These are phyloP conservation scores for Lordiphosa stackelbergi DNA, from an alignment of 1,140 invertebrate genomes.

Conservation along the genomic window DNA sequence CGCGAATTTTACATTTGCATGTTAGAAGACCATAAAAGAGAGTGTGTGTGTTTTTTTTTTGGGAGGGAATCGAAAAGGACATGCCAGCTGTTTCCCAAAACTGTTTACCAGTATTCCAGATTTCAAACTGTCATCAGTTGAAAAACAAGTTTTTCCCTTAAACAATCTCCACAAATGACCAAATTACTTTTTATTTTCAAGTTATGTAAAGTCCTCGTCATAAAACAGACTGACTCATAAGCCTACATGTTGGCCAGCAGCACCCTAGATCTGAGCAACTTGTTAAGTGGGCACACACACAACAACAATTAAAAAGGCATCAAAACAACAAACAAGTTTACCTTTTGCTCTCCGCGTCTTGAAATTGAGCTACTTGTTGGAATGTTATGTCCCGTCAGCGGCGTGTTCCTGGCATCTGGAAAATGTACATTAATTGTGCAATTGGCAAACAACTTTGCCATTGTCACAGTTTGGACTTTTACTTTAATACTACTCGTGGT, in stretches of 20 bases:
- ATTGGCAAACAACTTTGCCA: slow-evolving; percentile 58
- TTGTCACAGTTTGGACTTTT: slow-evolving; percentile 53
- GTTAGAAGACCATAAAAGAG: slow-evolving; percentile 54
- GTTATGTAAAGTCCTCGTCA: slow-evolving; percentile 9
- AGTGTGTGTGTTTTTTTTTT: not conserved
- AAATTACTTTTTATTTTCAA: not conserved
- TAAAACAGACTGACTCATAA: not conserved
- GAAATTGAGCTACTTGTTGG: slow-evolving; percentile 47
- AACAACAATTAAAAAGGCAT: slow-evolving; percentile 50
- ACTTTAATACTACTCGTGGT: slow-evolving; percentile 41
- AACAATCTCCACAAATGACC: slow-evolving; percentile 1
- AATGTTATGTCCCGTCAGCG: slow-evolving; percentile 22
- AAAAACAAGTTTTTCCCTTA: not conserved
- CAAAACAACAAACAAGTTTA: slow-evolving; percentile 42
- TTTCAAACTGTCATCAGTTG: no score
- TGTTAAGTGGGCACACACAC: not conserved
- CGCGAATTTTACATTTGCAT: slow-evolving; percentile 58
- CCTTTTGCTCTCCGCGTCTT: slow-evolving; percentile 7
- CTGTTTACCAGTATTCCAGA: not conserved
- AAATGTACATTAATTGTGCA: slow-evolving; percentile 53
- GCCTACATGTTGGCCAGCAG: no score
- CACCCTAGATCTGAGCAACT: no score
- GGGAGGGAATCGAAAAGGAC: slow-evolving; percentile 22
- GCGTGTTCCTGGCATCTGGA: slow-evolving; percentile 48
- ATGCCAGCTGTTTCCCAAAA: slow-evolving; percentile 1